Percentiles rank a stretch among this genome's conserved stretches.
These are phyloP conservation scores for Bagarius yarrelli DNA, from an alignment of 2,113 vertebrate species.

Conservation along the genomic window DNA sequence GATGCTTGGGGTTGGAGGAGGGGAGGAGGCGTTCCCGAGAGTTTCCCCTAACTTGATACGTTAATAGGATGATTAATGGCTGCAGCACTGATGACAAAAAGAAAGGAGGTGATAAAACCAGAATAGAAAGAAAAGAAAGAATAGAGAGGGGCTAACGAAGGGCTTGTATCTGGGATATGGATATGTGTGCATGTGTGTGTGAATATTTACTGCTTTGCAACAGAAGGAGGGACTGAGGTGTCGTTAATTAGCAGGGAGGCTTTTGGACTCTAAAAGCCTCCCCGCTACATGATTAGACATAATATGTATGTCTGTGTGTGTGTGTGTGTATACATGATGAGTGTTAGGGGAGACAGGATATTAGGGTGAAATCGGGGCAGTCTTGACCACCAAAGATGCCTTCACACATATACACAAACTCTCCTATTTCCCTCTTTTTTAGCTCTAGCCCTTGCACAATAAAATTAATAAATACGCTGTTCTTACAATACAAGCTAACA, in stretches of 20 bases:
- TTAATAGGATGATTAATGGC: constrained; percentile 99
- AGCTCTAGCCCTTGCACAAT: constrained; percentile 58
- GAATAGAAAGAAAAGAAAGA: constrained; percentile 65
- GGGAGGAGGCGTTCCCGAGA: constrained; percentile 78
- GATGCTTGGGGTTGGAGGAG: constrained; percentile 48
- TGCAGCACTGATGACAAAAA: constrained; percentile 93
- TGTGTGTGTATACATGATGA: constrained; percentile 72
- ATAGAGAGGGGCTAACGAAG: constrained; percentile 68
- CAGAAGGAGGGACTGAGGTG: constrained; percentile 68
- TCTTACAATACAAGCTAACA: constrained; percentile 61
- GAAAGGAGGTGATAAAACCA: constrained; percentile 73
- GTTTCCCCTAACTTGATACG: constrained; percentile 84
- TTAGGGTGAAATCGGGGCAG: constrained; percentile 85
- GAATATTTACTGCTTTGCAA: constrained; percentile 83
- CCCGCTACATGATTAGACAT: constrained; percentile 57
- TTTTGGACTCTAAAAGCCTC: constrained; percentile 71
- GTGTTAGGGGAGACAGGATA: constrained; percentile 87
- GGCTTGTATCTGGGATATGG: constrained; percentile 75
- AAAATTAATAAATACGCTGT: constrained; percentile 73
- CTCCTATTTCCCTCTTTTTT: constrained; percentile 28
- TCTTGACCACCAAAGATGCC: constrained; percentile 91
- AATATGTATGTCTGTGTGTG: constrained; percentile 76
- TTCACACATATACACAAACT: constrained; percentile 46
- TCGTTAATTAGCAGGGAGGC: constrained; percentile 99
- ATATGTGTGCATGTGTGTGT: constrained; percentile 53